These are phyloP conservation scores for Esperia sulphurella DNA, from an alignment of 2,888 invertebrate species.

Conservation along the genomic window DNA sequence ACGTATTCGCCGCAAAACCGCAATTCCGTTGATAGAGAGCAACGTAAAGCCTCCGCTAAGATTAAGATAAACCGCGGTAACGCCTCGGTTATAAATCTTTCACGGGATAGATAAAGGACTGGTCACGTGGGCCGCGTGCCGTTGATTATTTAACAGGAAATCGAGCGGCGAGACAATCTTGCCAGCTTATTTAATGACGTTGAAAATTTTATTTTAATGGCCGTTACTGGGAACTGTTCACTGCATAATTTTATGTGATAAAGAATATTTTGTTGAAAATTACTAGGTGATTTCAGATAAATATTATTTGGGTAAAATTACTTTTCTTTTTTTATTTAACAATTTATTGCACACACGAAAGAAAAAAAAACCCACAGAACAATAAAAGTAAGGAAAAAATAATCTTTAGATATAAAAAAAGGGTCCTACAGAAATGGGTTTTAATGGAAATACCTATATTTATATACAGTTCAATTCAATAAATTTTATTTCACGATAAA, in stretches of 20 bases:
- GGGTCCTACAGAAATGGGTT: too few species aligned
- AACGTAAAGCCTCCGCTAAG: constrained; percentile 44
- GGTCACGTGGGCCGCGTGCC: constrained; percentile 46
- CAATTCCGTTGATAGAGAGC: constrained; percentile 32
- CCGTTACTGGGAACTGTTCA: not conserved
- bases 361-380: too few species aligned
- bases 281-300: too few species aligned
- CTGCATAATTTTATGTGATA: not conserved
- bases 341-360: too few species aligned
- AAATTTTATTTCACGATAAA: too few species aligned
- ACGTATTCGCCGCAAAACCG: constrained; percentile 9
- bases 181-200: constrained; percentile 11
- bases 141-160: constrained; percentile 50
- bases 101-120: constrained; percentile 46
- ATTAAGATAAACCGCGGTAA: constrained; percentile 58
- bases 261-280: too few species aligned
- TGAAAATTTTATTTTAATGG: constrained; percentile 16
- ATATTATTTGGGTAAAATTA: too few species aligned
- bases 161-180: constrained; percentile 19
- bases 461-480: too few species aligned
- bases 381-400: too few species aligned
- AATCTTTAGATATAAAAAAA: too few species aligned
- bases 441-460: too few species aligned
- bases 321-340: too few species aligned
- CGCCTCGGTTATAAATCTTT: constrained; percentile 56